Evolutionary conservation across 2,888 invertebrate genomes (phyloP).

Genomic region (Linhomoeus sp.): DNA sequence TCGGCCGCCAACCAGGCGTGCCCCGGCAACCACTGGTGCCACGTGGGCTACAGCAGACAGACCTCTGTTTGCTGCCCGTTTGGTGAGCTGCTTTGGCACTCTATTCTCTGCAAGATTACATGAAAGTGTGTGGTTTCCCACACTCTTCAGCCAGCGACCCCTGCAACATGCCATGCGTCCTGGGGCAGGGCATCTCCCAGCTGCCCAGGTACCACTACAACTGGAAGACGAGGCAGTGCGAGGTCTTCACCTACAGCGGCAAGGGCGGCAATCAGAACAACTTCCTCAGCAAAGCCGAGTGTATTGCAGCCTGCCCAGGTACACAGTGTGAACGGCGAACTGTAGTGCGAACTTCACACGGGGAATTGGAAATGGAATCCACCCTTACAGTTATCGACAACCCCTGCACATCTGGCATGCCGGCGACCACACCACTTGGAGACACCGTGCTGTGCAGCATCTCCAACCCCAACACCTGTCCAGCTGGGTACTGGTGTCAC

Average conservation of each 20-base stretch:
- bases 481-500: slow-evolving; percentile 6
- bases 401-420: slow-evolving; percentile 8
- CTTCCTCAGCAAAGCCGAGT: slow-evolving; percentile 12
- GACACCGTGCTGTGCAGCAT: slow-evolving; percentile 1
- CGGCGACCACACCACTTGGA: slow-evolving; percentile 2
- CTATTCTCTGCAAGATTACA: neutral
- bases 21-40: slow-evolving; percentile 8
- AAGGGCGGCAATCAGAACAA: slow-evolving; percentile 16
- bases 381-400: slow-evolving; percentile 7
- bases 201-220: slow-evolving; percentile 6
- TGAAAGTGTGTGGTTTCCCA: no score
- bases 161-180: slow-evolving; percentile 5
- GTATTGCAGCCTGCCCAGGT: slow-evolving; percentile 12
- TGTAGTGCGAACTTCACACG: slow-evolving; percentile 13
- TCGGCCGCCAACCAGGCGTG: slow-evolving; percentile 3
- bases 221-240: slow-evolving; percentile 8
- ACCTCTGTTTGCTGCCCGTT: slow-evolving; percentile 10
- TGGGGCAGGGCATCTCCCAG: slow-evolving; percentile 5
- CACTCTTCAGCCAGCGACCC: slow-evolving; percentile 7
- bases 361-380: slow-evolving; percentile 1
- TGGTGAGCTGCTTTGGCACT: slow-evolving; percentile 2
- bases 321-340: slow-evolving; percentile 7
- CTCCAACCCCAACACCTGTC: slow-evolving; percentile 1
- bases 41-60: slow-evolving; percentile 7
- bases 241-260: slow-evolving; percentile 12